phyloP scores from a whole-genome alignment of 2,888 invertebrate species.

The Seira ritae region DNA sequence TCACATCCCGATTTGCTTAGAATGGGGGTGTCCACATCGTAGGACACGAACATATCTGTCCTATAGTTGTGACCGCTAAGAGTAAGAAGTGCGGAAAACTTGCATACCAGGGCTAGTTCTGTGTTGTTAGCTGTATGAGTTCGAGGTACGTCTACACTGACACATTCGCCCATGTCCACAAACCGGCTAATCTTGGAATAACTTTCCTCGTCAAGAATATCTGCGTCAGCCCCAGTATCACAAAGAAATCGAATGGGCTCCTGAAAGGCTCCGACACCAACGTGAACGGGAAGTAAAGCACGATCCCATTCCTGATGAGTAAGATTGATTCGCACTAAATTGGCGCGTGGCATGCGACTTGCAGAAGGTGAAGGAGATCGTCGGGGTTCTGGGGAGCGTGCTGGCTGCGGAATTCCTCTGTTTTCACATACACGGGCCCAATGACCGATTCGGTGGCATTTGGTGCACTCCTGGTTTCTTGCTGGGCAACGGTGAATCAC shows the following conservation, averaged over 20 bases:
- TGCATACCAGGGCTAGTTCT: not conserved
- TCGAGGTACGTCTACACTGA: not conserved
- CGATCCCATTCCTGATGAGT: not conserved
- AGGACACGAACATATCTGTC: not conserved
- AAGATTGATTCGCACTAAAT: not conserved
- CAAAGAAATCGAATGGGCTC: not conserved
- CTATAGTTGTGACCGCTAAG: not conserved
- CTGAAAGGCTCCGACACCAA: not conserved
- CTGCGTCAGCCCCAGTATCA: conserved; percentile 25
- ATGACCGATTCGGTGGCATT: not conserved
- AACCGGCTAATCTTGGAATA: not conserved
- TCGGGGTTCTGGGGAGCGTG: too few species aligned
- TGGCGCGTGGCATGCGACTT: not conserved
- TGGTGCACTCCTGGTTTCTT: not conserved
- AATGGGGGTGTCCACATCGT: not conserved
- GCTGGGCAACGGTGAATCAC: not conserved
- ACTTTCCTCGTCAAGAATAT: conserved; percentile 3
- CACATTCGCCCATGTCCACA: not conserved
- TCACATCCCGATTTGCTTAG: conserved; percentile 34
- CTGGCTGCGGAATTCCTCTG: too few species aligned
- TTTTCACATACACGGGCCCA: not conserved
- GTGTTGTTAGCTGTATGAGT: not conserved
- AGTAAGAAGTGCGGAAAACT: not conserved
- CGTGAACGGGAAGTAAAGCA: not conserved
- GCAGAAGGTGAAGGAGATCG: too few species aligned